Evolutionary conservation across 2,113 vertebrate species (phyloP).

Genomic region (Vombatus ursinus): DNA sequence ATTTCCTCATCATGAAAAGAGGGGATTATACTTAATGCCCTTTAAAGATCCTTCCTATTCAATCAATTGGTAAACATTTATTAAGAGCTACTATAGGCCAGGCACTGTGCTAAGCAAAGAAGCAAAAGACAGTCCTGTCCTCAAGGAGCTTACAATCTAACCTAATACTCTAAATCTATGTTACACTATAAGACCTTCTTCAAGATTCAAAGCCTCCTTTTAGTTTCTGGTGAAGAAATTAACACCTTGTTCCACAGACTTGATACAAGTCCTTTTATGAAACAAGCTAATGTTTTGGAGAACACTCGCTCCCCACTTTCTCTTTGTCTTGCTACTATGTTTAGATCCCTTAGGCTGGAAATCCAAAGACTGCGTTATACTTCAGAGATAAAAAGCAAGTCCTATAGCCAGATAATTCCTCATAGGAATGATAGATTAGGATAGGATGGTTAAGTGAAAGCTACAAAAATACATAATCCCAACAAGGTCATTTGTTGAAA

Average conservation of each 20-base stretch:
- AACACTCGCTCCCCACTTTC: not conserved
- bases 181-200: not conserved
- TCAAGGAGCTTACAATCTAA: not conserved
- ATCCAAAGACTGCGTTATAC: not conserved
- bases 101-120: not conserved
- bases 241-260: not conserved
- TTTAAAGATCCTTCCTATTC: not conserved
- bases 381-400: not conserved
- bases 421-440: not conserved
- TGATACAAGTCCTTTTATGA: not conserved
- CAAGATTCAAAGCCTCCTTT: not conserved
- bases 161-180: not conserved
- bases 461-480: not conserved
- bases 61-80: not conserved
- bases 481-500: not conserved
- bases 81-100: not conserved
- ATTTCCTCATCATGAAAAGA: not conserved
- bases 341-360: not conserved
- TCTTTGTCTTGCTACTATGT: not conserved
- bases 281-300: not conserved
- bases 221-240: not conserved
- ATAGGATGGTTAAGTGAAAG: not conserved
- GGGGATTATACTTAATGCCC: not conserved
- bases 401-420: not conserved
- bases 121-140: not conserved